Base-by-base conservation (phyloP, 2,797 vertebrate species). In the Etheostoma nigrum region DNA sequence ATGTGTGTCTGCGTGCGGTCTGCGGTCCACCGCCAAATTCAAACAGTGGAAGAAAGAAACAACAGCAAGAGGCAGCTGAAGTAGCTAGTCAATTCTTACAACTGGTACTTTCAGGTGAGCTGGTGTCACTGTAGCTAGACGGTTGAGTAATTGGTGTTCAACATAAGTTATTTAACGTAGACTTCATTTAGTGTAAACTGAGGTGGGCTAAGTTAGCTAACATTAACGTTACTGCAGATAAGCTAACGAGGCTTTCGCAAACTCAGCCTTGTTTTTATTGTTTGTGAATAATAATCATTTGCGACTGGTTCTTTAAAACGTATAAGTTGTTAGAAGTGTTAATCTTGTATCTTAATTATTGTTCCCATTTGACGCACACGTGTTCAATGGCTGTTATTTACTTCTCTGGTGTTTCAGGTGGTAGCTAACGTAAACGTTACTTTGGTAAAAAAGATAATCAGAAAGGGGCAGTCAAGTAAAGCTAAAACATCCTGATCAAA, bases 11-110 rank as follows among this genome's bases (percentile, higher is more conserved):
- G 60, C 59, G 30, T 65, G 55, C 40, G 6, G 7, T 48, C 65
- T 67, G 67, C 11, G 49, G 58, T 88, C 88, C 89, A 54, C 87
- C 95, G 93, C 94, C 92, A 95, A 95, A 95, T 96, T 96, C 93
- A 95, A 96, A 96, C 83, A 70, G 53, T 36, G 45, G 74, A 84
- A 87, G 82, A 89, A 88, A 85, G 81, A 45, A 71, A 21, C 16
- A 49, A n/a, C 59, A 72, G 65, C 9, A 44, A 2, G 15, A 42
- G 18, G 33, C 16, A 23, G 36, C 54, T 5, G 55, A 30, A 18
- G 8, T 8, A 30, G 1, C 30, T 30, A 8, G 16, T 21, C 2
- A n/a, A 33, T 6, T 74, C 10, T 21, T 11, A 5, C 15, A 0
- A 5, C 18, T 25, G 14, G 10, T 36, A 33, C 7, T 77, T 61